Conservation (phyloP, 2,113 vertebrate species). For the Cebus imitator region DNA sequence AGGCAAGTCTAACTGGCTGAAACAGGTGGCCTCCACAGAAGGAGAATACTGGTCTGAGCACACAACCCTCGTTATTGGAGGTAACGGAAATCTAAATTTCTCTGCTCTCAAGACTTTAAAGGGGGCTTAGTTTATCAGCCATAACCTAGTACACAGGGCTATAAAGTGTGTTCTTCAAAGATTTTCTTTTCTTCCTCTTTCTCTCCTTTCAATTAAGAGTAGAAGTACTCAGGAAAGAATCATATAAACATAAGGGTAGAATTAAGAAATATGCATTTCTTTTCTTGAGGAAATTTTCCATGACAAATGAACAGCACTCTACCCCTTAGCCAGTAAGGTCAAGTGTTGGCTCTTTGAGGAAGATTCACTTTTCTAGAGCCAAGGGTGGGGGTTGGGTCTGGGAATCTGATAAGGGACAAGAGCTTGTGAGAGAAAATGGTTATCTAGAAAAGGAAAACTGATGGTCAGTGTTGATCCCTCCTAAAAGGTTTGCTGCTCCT, state of each 20-base stretch:
- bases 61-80: not conserved
- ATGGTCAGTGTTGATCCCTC: not conserved
- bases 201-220: constrained; percentile 39
- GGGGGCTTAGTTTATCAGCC: not conserved
- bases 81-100: not conserved
- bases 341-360: constrained; percentile 58
- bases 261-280: constrained; percentile 82
- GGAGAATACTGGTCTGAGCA: not conserved
- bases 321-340: constrained; percentile 75
- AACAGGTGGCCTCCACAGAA: not conserved
- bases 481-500: not conserved
- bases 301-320: constrained; percentile 81
- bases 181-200: constrained; percentile 37
- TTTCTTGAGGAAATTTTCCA: constrained; percentile 84
- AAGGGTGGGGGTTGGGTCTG: not conserved
- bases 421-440: not conserved
- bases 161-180: not conserved
- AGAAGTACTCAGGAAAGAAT: constrained; percentile 79
- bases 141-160: not conserved
- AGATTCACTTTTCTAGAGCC: not conserved
- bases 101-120: not conserved
- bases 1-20: not conserved
- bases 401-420: not conserved
- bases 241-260: constrained; percentile 80
- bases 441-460: constrained; percentile 16